Percentiles rank a stretch among this genome's conserved stretches.
phyloP scores from a whole-genome alignment of 2,888 invertebrate species.

The Atrina japonica region DNA sequence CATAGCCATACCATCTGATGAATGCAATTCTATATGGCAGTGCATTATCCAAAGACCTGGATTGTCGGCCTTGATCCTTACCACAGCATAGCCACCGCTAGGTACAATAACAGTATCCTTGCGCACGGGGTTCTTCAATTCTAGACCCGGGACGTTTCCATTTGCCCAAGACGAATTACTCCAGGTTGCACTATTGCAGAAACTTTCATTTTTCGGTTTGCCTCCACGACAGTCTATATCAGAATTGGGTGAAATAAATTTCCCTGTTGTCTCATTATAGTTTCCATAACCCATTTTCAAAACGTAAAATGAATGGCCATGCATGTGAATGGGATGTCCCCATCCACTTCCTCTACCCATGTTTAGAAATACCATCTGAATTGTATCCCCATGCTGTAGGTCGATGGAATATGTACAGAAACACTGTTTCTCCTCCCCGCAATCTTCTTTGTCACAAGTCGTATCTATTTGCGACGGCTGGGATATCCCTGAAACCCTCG shows the following conservation, averaged over 20 bases:
- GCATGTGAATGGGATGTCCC: slow-evolving; percentile 75
- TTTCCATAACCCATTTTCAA: slow-evolving; percentile 64
- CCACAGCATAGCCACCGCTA: slow-evolving; percentile 75
- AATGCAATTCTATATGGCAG: slow-evolving; percentile 75
- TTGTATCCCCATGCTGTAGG: slow-evolving; percentile 58
- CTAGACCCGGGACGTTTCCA: no score
- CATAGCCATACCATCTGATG: slow-evolving; percentile 74
- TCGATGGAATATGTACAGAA: slow-evolving; percentile 61
- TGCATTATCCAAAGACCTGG: slow-evolving; percentile 77
- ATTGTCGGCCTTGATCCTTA: slow-evolving; percentile 73
- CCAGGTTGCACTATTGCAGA: slow-evolving; percentile 61
- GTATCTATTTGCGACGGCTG: slow-evolving; percentile 60
- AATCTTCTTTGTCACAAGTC: slow-evolving; percentile 53
- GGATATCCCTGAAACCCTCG: slow-evolving; percentile 56
- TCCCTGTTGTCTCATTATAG: slow-evolving; percentile 50
- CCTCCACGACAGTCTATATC: slow-evolving; percentile 51
- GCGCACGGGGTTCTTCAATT: slow-evolving; percentile 62
- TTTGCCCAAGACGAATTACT: slow-evolving; percentile 62
- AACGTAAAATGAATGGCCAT: slow-evolving; percentile 76
- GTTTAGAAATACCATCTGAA: slow-evolving; percentile 70
- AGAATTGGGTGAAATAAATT: slow-evolving; percentile 51
- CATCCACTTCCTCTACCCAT: slow-evolving; percentile 67
- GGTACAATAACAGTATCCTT: no score
- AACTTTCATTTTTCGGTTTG: slow-evolving; percentile 1
- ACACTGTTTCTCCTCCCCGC: slow-evolving; percentile 61